A percentile compares a stretch with the other conserved stretches of the same genome.
Conservation (phyloP, 2,888 invertebrate species). For the Chrysotoxum bicinctum region DNA sequence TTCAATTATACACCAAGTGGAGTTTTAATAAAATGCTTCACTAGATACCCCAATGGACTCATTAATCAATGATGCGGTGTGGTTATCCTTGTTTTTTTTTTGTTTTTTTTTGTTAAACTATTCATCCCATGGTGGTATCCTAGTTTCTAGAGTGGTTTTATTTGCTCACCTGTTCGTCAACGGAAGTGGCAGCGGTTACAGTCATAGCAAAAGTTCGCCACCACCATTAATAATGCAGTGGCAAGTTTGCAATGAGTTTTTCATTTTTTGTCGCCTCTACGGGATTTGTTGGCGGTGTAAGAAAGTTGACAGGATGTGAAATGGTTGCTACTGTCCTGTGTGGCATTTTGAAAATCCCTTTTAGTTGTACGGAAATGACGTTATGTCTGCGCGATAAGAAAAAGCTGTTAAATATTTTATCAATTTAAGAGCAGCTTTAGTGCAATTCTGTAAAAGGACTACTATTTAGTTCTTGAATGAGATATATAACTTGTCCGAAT, state of each 20-base stretch:
- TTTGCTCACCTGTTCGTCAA: slow-evolving; percentile 66
- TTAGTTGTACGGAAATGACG: neutral
- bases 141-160: slow-evolving; percentile 56
- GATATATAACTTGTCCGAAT: too few species aligned
- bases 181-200: slow-evolving; percentile 16
- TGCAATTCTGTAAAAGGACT: too few species aligned
- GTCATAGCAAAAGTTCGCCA: slow-evolving; percentile 52
- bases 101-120: neutral
- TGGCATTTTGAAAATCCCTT: slow-evolving; percentile 5
- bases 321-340: slow-evolving; percentile 34
- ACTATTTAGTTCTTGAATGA: too few species aligned
- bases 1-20: slow-evolving; percentile 43
- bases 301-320: slow-evolving; percentile 60
- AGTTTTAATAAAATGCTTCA: slow-evolving; percentile 68
- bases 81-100: slow-evolving; percentile 1
- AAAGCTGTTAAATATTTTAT: neutral
- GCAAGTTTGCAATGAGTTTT: slow-evolving; percentile 67
- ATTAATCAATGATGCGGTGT: slow-evolving; percentile 64
- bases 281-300: slow-evolving; percentile 28
- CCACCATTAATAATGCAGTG: slow-evolving; percentile 71
- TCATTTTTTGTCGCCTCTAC: neutral
- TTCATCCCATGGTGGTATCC: slow-evolving; percentile 7
- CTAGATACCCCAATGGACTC: slow-evolving; percentile 57
- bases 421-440: neutral
- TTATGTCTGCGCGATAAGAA: neutral